A percentile compares a stretch with the other conserved stretches of the same genome.
Evolutionary conservation across 2,888 invertebrate genomes (phyloP).

Genomic region (Habroteleia sp.): DNA sequence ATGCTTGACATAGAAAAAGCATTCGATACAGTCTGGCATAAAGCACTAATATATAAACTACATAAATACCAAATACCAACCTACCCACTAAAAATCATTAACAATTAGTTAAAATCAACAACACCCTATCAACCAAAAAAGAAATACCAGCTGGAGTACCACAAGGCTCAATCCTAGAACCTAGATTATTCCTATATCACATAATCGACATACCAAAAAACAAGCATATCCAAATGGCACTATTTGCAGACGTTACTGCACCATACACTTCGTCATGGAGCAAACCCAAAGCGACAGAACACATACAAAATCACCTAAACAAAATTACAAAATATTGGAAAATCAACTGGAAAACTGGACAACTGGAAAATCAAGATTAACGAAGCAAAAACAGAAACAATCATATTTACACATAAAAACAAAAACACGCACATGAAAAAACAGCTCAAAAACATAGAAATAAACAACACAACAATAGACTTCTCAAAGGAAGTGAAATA

Average conservation of each 20-base stretch:
- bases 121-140: background rate
- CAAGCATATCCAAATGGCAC: background rate
- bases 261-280: constrained; percentile 5
- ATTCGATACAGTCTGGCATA: constrained; percentile 16
- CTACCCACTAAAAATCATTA: too few relatives aligned
- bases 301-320: background rate
- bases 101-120: background rate
- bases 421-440: too few relatives aligned
- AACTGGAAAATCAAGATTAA: constrained; percentile 12
- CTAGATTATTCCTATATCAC: background rate
- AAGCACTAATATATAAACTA: background rate
- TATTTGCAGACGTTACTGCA: constrained; percentile 9
- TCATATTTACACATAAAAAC: too few relatives aligned
- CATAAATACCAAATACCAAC: background rate
- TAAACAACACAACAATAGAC: too few relatives aligned
- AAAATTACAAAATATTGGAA: background rate
- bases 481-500: too few relatives aligned
- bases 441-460: too few relatives aligned
- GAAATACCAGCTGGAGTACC: background rate
- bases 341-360: too few relatives aligned
- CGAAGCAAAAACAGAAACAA: constrained; percentile 4
- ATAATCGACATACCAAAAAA: constrained; percentile 5
- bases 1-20: constrained; percentile 18
- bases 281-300: background rate
- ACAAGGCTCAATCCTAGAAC: background rate